Evolutionary conservation across 1,140 invertebrate species (phyloP), one percentile per base, ranked within the genome.

Genomic region (Eurosta solidaginis): DNA sequence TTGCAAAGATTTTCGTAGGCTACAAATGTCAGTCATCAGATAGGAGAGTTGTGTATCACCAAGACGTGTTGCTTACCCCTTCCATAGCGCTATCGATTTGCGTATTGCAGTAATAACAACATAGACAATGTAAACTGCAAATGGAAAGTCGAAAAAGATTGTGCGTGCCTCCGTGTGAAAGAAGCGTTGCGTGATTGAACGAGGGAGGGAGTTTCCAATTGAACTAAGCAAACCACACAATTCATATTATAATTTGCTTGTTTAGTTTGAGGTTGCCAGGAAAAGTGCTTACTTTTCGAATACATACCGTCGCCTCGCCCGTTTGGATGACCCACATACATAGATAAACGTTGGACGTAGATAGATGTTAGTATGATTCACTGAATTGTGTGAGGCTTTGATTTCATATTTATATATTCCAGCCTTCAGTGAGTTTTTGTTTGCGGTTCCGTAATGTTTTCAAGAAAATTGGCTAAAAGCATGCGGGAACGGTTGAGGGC

Each of bases 81-180:
- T n/a, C n/a, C n/a, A n/a, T n/a, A n/a, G n/a, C n/a, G n/a, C n/a
- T n/a, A n/a, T n/a, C n/a, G n/a, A n/a, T n/a, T n/a, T n/a, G n/a
- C n/a, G 25, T 54, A 54, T 25, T 20, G 27, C 22, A 6, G 25
- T 6, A 29, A 17, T 6, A 29, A n/a, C 1, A 36, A 40, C 59
- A 68, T 68, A 68, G 40, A 68, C 40, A 20, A n/a, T 40, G 33
- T 68, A 68, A 68, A 68, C 59, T 68, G 59, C 59, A 29, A 68
- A 68, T 68, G 36, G n/a, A 68, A 36, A 40, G 40, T 68, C 7
- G 59, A 9, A 40, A 40, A 40, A 20, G 33, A 33, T n/a, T 68
- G 14, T 40, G 59, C 59, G 59, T 68, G 59, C 29, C n/a, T n/a
- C n/a, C n/a, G n/a, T n/a, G n/a, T n/a, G n/a, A 33, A 40, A 68